Base-by-base conservation (phyloP, 2,113 vertebrate genomes). In the Charina bottae region DNA sequence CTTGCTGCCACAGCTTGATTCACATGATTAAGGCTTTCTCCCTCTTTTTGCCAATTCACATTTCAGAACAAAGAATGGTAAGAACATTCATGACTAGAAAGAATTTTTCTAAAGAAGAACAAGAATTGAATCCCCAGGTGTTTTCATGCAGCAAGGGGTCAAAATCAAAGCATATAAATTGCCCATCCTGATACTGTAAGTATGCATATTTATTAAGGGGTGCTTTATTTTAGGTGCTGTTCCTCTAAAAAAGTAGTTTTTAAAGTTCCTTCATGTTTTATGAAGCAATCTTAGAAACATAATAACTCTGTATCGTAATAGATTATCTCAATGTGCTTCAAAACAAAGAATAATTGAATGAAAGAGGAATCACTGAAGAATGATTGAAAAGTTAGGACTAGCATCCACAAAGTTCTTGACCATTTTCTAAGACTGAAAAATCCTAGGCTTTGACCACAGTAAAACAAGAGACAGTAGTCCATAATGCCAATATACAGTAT, bases 91-190 rank as follows among this genome's bases (percentile, higher is more conserved):
- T 37, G 56, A 89, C 56, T 84, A 33, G 28, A 55, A 59, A 37
- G 49, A 86, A 55, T 68, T 85, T 28, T 33, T 84, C 72, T 92
- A 89, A 84, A 42, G n/a, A 89, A 89, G 56, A 33, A n/a, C 46
- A 89, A 84, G 72, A 89, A 92, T 78, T 33, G 56, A 84, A 83
- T n/a, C 72, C 58, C 37, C 11, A 42, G 55, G 56, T 84, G n/a
- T 23, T 89, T 84, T 64, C 72, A 84, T 83, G 55, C 87, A 64
- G 56, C 49, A 83, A 92, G 42, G 56, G 54, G 28, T 55, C 72
- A 58, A 58, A 56, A 78, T 78, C 85, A 72, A 78, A 87, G 85
- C 23, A 87, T 23, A 64, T 62, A 42, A 54, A 72, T 42, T 72
- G 23, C 8, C 33, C 86, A 87, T 17, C 17, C 33, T 59, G n/a